phyloP scores from a whole-genome alignment of 2,888 invertebrate genomes.

The Mythimna lalbum region DNA sequence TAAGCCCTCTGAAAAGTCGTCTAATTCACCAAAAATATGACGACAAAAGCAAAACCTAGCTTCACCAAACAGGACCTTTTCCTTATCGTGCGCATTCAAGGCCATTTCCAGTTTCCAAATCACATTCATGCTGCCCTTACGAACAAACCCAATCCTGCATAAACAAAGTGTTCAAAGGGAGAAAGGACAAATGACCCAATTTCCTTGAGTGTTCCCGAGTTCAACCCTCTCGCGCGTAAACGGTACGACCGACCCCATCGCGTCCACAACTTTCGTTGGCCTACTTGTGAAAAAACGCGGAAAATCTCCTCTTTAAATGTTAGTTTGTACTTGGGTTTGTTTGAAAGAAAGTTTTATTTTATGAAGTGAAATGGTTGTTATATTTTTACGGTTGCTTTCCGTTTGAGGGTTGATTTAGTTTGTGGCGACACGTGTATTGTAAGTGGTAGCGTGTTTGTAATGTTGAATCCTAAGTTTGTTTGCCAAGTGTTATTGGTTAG shows the following conservation, averaged over 20 bases:
- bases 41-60: background rate
- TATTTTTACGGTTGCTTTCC: constrained; percentile 30
- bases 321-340: constrained; percentile 42
- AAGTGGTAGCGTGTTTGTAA: too few relatives aligned
- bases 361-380: constrained; percentile 4
- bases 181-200: constrained; percentile 89
- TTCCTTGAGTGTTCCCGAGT: constrained; percentile 78
- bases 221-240: constrained; percentile 83
- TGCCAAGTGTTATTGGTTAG: too few relatives aligned
- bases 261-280: constrained; percentile 64
- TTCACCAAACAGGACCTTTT: constrained; percentile 7
- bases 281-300: constrained; percentile 76
- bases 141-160: constrained; percentile 70
- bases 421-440: constrained; percentile 11
- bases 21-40: background rate
- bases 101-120: constrained; percentile 60
- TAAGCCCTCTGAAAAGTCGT: too few relatives aligned
- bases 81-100: constrained; percentile 55
- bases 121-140: constrained; percentile 57
- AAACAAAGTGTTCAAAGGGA: constrained; percentile 73
- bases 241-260: constrained; percentile 65
- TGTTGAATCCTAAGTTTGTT: too few relatives aligned
- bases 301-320: constrained; percentile 62
- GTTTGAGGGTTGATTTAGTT: constrained; percentile 15
- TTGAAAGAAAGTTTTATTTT: constrained; percentile 48